Evolutionary conservation across 2,888 invertebrate genomes (phyloP).

Genomic region (Physocephala rufipes): DNA sequence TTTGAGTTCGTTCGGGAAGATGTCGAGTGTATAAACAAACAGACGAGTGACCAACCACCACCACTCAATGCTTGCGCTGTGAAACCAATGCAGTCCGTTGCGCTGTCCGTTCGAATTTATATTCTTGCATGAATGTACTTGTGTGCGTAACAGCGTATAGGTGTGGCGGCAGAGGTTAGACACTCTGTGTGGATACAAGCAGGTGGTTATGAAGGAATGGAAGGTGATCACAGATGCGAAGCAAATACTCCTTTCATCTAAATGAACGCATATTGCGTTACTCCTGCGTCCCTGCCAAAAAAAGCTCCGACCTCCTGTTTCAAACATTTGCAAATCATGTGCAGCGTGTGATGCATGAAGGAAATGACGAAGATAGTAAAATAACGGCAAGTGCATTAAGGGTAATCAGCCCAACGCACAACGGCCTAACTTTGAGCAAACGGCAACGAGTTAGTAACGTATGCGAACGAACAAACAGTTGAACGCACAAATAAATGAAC

Average conservation of each 20-base stretch:
- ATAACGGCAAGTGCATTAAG: constrained; percentile 9
- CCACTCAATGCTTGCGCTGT: too few relatives aligned
- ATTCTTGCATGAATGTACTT: too few relatives aligned
- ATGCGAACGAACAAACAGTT: too few relatives aligned
- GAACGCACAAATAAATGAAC: constrained; percentile 9
- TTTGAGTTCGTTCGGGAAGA: too few relatives aligned
- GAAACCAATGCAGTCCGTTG: too few relatives aligned
- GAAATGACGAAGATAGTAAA: not conserved
- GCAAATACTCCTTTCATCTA: not conserved
- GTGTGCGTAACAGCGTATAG: not conserved
- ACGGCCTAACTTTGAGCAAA: too few relatives aligned
- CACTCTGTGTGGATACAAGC: not conserved
- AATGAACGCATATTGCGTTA: not conserved
- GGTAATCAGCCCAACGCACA: too few relatives aligned
- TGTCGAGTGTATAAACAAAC: too few relatives aligned
- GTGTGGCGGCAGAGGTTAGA: not conserved
- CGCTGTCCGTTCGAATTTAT: too few relatives aligned
- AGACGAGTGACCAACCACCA: too few relatives aligned
- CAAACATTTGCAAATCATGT: not conserved
- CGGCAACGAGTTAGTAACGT: too few relatives aligned
- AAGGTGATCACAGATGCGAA: not conserved
- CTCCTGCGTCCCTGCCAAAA: too few relatives aligned
- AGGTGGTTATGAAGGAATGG: not conserved
- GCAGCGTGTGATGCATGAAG: constrained; percentile 25
- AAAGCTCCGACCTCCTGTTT: not conserved